Evolutionary conservation across 2,888 invertebrate genomes (phyloP), one percentile per base, ranked within the genome.

Genomic region (Lomographa bimaculata): DNA sequence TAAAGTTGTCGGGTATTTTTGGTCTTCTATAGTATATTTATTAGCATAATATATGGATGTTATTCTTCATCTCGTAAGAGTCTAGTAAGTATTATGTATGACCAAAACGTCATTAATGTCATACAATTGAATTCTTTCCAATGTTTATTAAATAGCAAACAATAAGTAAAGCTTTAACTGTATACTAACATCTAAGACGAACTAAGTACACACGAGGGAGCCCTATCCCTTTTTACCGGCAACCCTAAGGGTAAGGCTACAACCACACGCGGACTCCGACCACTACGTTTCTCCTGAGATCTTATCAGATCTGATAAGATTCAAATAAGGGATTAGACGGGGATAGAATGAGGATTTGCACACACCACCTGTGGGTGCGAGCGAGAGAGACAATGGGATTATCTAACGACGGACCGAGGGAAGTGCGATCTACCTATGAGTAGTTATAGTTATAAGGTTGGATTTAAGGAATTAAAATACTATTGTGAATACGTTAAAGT

Each of bases 241-340:
- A 83, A 57, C 83, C 85, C 81, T 84, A 71, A 36, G 42, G 47
- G 60, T 64, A 75, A 79, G 70, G 71, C 69, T 70, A 66, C 67
- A 57, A 68, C 69, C 75, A 82, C 83, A 81, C 75, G 71, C 71
- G 74, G 69, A 69, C 70, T 64, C 60, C 73, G 70, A 74, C 81
- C 79, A 76, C 79, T 79, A 79, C 79, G 79, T 80, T 82, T 81
- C 84, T 87, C 84, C 78, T 71, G 85, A 84, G 87, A 89, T 89
- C 89, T 87, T 89, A 89, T 89, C 89, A 84, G 87, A 89, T 89
- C 89, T 87, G 89, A 89, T 89, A 89, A 90, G 89, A 89, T 90
- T 89, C 89, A 90, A 90, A 90, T 90, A 90, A 89, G 87, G 89
- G 89, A 89, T 90, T 89, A 89, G 87, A 89, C 71, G 41, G 73